Evolutionary conservation across 2,797 vertebrate genomes (phyloP), one percentile per base, ranked within the genome.

Genomic region (Notolabrus celidotus): DNA sequence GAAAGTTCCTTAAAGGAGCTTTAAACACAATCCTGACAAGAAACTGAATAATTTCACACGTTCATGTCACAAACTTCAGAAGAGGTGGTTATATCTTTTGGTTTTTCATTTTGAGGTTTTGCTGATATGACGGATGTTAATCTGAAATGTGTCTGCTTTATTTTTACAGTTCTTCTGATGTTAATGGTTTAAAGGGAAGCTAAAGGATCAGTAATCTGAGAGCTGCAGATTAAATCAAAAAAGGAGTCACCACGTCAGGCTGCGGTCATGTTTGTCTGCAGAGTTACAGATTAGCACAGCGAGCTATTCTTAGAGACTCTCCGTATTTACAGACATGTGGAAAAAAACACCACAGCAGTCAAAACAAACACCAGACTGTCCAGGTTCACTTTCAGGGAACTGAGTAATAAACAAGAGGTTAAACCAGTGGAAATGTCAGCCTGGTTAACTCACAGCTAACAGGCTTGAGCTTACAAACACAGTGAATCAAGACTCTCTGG

Each of bases 391-490:
- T 55, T 84, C 72, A 46, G 54, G 23, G 71, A 77, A 68, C 5
- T 23, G 17, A 49, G 53, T 10, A 39, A 61, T 22, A 73, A 72
- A 62, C 12, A 52, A 27, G 41, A 47, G 27, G 52, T 55, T 71
- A 51, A 79, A 57, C 60, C 47, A 74, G 63, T 49, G 46, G 38
- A 52, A 64, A 51, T 15, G 3, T 71, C 56, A 43, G 36, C 29
- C 16, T 10, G 25, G 67, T 61, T 53, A 52, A 51, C 25, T 10
- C 36, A 38, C 31, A 1, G 41, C 38, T 78, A 82, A 88, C 77
- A 80, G 49, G 87, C 77, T 89, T 85, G 69, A 27, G 57, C 33
- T 78, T 33, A 71, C 58, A 77, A 58, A 77, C 41, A 56, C 46
- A 49, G 47, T 60, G 74, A 82, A 70, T 57, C 67, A 52, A 68